A percentile compares a stretch with the other conserved stretches of the same genome.
These are phyloP conservation scores for Oconnorella tubifera DNA, from an alignment of 2,888 invertebrate genomes.

Conservation along the genomic window DNA sequence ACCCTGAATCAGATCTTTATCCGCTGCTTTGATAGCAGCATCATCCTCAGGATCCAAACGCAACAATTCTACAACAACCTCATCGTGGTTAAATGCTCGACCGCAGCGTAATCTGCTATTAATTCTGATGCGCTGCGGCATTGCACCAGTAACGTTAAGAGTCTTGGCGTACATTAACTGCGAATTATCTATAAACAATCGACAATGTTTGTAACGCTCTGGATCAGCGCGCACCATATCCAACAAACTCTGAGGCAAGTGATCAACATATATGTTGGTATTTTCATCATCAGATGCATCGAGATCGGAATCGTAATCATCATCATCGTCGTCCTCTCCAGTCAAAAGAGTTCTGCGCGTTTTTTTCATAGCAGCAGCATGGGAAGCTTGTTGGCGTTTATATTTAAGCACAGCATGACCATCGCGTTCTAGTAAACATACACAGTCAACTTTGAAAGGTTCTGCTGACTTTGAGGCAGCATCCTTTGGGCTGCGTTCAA, in stretches of 20 bases:
- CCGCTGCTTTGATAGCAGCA: slow-evolving; percentile 13
- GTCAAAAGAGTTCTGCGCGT: slow-evolving; percentile 22
- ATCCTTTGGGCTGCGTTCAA: not conserved
- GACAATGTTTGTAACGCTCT: slow-evolving; percentile 41
- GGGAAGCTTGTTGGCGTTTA: not conserved
- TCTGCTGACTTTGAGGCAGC: too few relatives aligned
- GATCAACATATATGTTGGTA: slow-evolving; percentile 21
- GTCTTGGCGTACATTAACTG: slow-evolving; percentile 29
- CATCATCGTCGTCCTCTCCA: slow-evolving; percentile 25
- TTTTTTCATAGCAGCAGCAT: slow-evolving; percentile 12
- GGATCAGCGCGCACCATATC: slow-evolving; percentile 37
- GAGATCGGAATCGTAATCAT: slow-evolving; percentile 28
- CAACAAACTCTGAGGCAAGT: slow-evolving; percentile 23
- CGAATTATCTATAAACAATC: slow-evolving; percentile 34
- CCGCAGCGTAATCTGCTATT: slow-evolving; percentile 39
- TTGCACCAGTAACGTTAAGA: not conserved
- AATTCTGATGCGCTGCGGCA: slow-evolving; percentile 32
- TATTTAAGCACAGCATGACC: slow-evolving; percentile 40
- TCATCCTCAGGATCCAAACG: slow-evolving; percentile 18
- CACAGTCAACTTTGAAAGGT: slow-evolving; percentile 34
- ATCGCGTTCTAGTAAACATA: slow-evolving; percentile 36
- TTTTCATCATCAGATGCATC: slow-evolving; percentile 22
- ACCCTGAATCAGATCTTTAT: slow-evolving; percentile 31
- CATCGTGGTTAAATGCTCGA: slow-evolving; percentile 44
- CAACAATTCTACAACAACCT: slow-evolving; percentile 45